Conservation (phyloP, 2,797 vertebrate genomes). For the Dryobates pubescens region DNA sequence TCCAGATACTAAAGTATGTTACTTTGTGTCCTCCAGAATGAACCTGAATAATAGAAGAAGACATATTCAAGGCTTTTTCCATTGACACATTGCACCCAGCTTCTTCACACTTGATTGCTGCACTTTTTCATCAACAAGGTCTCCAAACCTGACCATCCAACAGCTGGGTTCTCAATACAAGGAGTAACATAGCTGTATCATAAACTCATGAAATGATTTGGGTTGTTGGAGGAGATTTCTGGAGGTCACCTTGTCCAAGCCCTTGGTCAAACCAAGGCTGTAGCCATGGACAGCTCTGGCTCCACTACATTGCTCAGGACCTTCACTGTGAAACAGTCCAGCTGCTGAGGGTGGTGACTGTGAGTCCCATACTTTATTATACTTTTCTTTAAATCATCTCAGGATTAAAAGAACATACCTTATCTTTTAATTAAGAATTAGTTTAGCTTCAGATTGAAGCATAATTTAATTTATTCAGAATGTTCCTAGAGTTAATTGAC, state of each 20-base stretch:
- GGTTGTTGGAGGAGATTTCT: too few relatives aligned
- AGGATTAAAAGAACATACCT: slow-evolving; percentile 8
- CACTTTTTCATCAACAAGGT: background rate
- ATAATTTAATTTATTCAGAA: slow-evolving; percentile 61
- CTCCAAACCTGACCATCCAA: background rate
- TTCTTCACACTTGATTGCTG: background rate
- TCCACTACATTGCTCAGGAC: background rate
- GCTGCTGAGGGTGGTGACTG: background rate
- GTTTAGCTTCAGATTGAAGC: slow-evolving; percentile 31
- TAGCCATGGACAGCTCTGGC: background rate
- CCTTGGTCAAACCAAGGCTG: background rate
- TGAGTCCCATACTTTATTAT: background rate
- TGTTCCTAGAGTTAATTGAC: background rate
- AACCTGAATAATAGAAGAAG: background rate
- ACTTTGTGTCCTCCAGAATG: background rate
- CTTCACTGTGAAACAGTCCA: background rate
- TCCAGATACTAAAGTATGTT: background rate
- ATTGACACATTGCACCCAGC: background rate
- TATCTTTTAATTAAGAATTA: slow-evolving; percentile 67
- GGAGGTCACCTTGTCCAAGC: background rate
- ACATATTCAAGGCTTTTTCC: background rate
- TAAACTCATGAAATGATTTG: too few relatives aligned
- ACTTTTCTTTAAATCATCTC: slow-evolving; percentile 4
- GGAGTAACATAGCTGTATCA: background rate
- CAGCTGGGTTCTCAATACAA: background rate